Conservation (phyloP, 2,888 invertebrate genomes). For the Tachina fera region DNA sequence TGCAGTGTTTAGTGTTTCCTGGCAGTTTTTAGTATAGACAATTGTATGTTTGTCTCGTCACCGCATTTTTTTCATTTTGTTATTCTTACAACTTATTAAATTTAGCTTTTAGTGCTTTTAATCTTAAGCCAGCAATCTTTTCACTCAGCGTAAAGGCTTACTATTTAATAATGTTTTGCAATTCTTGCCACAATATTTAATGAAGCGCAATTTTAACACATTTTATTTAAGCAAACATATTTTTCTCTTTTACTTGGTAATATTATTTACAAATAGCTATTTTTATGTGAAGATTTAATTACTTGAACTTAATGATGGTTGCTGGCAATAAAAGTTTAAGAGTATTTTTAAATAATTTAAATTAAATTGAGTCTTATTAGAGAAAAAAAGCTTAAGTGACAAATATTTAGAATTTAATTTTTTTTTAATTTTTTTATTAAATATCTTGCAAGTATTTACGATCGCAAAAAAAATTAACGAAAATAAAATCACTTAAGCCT, state of each 20-base stretch:
- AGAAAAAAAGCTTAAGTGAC: too few relatives aligned
- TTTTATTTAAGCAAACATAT: background rate
- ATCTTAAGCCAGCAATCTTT: background rate
- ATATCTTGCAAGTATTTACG: too few relatives aligned
- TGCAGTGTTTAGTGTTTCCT: constrained; percentile 30
- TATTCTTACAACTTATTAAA: constrained; percentile 14
- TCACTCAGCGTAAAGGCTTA: background rate
- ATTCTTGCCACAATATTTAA: background rate
- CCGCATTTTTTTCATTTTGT: background rate
- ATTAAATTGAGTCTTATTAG: too few relatives aligned
- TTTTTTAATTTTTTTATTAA: too few relatives aligned
- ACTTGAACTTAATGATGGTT: background rate
- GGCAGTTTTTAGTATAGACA: constrained; percentile 7
- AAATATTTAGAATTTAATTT: too few relatives aligned
- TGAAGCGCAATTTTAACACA: background rate
- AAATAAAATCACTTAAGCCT: too few relatives aligned
- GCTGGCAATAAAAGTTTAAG: too few relatives aligned
- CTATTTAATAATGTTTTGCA: background rate
- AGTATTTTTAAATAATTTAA: too few relatives aligned
- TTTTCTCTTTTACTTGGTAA: background rate
- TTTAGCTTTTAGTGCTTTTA: constrained; percentile 7
- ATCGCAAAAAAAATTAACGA: too few relatives aligned
- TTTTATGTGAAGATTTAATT: background rate
- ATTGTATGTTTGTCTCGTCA: background rate
- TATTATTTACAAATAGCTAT: background rate